Conservation (phyloP, 1,140 invertebrate species). For the Uloborus diversus region DNA sequence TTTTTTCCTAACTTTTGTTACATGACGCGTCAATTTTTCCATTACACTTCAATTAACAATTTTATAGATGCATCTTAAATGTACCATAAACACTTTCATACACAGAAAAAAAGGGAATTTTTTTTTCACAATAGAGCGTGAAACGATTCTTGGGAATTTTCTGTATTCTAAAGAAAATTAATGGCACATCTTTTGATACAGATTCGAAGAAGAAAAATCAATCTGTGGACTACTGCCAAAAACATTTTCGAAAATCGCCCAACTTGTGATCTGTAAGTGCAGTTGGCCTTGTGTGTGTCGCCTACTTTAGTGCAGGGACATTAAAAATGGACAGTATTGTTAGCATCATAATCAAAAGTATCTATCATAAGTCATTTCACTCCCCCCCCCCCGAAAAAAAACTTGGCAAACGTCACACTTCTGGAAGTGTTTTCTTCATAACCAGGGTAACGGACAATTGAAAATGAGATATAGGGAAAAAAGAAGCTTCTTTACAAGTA, state of each 20-base stretch:
- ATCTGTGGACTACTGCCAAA: not conserved
- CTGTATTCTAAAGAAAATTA: no score
- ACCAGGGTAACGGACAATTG: not conserved
- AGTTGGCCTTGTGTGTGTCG: not conserved
- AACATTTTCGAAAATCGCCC: not conserved
- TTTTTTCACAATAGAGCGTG: no score
- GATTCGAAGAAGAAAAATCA: not conserved
- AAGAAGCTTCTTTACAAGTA: not conserved
- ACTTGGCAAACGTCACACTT: constrained; percentile 25
- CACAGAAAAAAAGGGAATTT: no score
- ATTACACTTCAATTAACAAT: no score
- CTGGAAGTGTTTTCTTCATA: constrained; percentile 4
- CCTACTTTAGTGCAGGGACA: not conserved
- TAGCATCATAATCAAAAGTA: constrained; percentile 26
- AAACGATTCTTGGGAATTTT: no score
- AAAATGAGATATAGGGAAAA: not conserved
- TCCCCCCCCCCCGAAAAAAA: not conserved
- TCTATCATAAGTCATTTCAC: not conserved
- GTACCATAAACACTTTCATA: no score
- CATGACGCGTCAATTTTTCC: no score
- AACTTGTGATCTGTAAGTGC: not conserved
- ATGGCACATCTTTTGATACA: no score
- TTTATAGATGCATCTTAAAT: no score
- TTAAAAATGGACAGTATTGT: constrained; percentile 33
- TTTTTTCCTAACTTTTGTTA: no score